phyloP scores from a whole-genome alignment of 2,113 vertebrate species.

The Xiphophorus couchianus region DNA sequence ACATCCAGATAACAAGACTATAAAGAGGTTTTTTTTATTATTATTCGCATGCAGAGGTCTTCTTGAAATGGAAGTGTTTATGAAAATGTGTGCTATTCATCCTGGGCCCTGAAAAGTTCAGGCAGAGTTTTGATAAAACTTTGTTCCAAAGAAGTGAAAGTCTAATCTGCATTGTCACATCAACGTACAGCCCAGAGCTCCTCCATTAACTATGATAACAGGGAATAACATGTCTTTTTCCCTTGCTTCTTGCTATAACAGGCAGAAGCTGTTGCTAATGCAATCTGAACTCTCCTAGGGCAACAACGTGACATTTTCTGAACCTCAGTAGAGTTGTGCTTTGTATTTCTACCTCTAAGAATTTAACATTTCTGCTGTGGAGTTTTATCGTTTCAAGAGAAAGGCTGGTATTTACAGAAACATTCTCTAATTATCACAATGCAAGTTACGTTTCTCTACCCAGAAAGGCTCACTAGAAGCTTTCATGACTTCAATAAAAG shows the following conservation, averaged over 20 bases:
- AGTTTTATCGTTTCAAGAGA: slow-evolving; percentile 31
- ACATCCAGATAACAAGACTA: slow-evolving; percentile 20
- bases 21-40: background rate
- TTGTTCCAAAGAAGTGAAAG: slow-evolving; percentile 42
- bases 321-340: slow-evolving; percentile 40
- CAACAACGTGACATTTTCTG: slow-evolving; percentile 53
- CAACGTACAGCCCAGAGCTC: slow-evolving; percentile 61
- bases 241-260: slow-evolving; percentile 53
- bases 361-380: slow-evolving; percentile 19
- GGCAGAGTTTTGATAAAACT: slow-evolving; percentile 41
- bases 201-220: slow-evolving; percentile 72
- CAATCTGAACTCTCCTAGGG: slow-evolving; percentile 59
- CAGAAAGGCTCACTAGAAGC: slow-evolving; percentile 39
- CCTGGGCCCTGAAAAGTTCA: slow-evolving; percentile 57
- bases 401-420: slow-evolving; percentile 34
- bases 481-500: slow-evolving; percentile 43
- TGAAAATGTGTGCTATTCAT: slow-evolving; percentile 36
- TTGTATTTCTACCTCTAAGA: slow-evolving; percentile 45
- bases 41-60: slow-evolving; percentile 1
- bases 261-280: slow-evolving; percentile 52
- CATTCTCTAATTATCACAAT: slow-evolving; percentile 51
- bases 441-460: slow-evolving; percentile 46
- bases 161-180: slow-evolving; percentile 68
- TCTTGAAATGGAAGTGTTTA: slow-evolving; percentile 43
- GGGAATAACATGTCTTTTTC: slow-evolving; percentile 47